Evolutionary conservation across 2,797 vertebrate species (phyloP).

Genomic region (Clarias platycephalus): DNA sequence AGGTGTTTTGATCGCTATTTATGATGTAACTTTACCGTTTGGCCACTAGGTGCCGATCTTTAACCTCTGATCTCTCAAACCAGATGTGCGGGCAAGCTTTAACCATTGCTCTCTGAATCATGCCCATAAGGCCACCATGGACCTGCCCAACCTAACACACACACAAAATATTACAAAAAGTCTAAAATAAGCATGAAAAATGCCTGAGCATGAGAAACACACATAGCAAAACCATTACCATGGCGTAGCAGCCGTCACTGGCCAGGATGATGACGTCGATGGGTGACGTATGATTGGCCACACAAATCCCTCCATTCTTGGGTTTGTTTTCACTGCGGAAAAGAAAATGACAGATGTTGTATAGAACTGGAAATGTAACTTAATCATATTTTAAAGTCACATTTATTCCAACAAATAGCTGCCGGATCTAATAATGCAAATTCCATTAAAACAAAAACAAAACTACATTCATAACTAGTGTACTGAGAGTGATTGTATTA

Average conservation of each 20-base stretch:
- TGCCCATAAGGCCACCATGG: conserved; percentile 87
- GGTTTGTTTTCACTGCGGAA: conserved; percentile 85
- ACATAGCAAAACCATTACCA: conserved; percentile 71
- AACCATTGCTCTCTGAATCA: conserved; percentile 89
- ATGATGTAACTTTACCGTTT: conserved; percentile 75
- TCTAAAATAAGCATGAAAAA: neutral
- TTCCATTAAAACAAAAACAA: neutral
- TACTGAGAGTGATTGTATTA: too few species aligned
- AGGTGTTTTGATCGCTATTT: neutral
- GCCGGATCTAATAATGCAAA: neutral
- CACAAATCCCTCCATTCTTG: conserved; percentile 88
- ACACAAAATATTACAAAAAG: neutral
- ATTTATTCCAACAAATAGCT: neutral
- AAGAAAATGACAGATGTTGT: neutral
- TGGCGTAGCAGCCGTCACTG: conserved; percentile 88
- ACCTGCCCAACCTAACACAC: conserved; percentile 82
- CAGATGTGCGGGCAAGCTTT: conserved; percentile 89
- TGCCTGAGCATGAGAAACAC: neutral
- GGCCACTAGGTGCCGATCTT: conserved; percentile 90
- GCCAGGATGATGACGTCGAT: conserved; percentile 93
- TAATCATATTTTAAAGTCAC: neutral
- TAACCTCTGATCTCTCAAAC: conserved; percentile 93
- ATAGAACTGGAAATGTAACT: neutral
- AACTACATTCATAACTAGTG: neutral
- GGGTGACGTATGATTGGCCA: conserved; percentile 92